phyloP scores from a whole-genome alignment of 2,797 vertebrate species.

The Aulostomus chinensis region DNA sequence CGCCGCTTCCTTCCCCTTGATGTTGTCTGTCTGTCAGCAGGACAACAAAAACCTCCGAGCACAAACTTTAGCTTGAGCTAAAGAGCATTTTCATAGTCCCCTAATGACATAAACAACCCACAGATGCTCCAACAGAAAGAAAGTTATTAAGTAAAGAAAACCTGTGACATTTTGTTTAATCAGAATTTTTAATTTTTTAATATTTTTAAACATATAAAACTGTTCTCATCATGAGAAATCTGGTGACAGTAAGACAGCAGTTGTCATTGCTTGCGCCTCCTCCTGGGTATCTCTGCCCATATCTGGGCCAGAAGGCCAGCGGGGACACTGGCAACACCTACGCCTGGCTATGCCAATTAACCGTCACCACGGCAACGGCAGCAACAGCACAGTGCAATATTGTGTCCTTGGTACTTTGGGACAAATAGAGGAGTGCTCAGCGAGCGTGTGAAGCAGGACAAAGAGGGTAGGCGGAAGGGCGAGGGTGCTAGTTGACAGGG shows the following conservation, averaged over 20 bases:
- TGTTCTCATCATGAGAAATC: neutral
- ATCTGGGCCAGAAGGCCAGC: conserved; percentile 61
- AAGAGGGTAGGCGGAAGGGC: neutral
- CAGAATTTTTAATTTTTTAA: no score
- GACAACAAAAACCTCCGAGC: no score
- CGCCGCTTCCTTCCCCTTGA: no score
- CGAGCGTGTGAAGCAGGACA: conserved; percentile 17
- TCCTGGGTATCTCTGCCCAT: conserved; percentile 3
- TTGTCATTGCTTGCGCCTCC: neutral
- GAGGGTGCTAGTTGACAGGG: neutral
- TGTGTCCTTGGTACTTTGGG: conserved; percentile 41
- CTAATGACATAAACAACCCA: no score
- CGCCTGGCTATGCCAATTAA: conserved; percentile 45
- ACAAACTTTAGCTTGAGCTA: no score
- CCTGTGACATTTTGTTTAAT: neutral
- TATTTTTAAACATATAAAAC: no score
- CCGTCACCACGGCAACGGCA: conserved; percentile 54
- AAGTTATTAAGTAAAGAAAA: no score
- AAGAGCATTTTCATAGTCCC: no score
- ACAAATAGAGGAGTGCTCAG: conserved; percentile 22
- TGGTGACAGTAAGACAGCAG: neutral
- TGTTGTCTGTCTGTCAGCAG: no score
- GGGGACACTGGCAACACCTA: conserved; percentile 46
- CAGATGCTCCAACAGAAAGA: no score
- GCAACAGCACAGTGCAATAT: conserved; percentile 46